Conservation (phyloP, 1,140 invertebrate genomes). For the Brevipalpus yothersi region DNA sequence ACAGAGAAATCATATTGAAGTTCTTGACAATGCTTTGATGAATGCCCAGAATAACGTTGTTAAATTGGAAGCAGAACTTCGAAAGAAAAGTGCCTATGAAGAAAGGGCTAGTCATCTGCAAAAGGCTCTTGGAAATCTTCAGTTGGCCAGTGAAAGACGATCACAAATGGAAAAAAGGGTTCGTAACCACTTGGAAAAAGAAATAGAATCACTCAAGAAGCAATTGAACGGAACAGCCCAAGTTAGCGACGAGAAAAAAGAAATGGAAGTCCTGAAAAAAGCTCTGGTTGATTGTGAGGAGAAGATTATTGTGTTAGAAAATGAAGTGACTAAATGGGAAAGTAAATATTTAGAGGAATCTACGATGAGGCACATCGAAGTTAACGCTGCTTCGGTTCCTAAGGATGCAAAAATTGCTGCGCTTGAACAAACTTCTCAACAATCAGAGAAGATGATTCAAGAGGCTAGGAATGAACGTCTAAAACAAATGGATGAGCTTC, state of each 20-base stretch:
- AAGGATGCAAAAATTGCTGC: slow-evolving; percentile 65
- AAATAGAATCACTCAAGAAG: slow-evolving; percentile 31
- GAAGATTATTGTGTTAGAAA: slow-evolving; percentile 50
- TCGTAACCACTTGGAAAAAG: slow-evolving; percentile 47
- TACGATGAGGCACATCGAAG: slow-evolving; percentile 50
- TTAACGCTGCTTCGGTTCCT: slow-evolving; percentile 52
- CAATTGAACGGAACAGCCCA: slow-evolving; percentile 4
- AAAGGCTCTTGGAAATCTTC: slow-evolving; percentile 50
- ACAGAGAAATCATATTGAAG: slow-evolving; percentile 72
- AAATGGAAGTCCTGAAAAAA: slow-evolving; percentile 11
- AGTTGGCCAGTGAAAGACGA: slow-evolving; percentile 51
- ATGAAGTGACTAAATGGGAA: slow-evolving; percentile 61
- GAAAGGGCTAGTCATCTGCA: slow-evolving; percentile 58
- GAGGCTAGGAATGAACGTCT: slow-evolving; percentile 62
- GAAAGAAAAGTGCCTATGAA: slow-evolving; percentile 58
- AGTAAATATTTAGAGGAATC: slow-evolving; percentile 63
- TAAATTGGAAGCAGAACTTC: slow-evolving; percentile 61
- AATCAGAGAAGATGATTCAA: slow-evolving; percentile 60
- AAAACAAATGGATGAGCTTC: slow-evolving; percentile 48
- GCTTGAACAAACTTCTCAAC: slow-evolving; percentile 53
- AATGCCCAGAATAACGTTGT: slow-evolving; percentile 72
- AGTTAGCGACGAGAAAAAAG: slow-evolving; percentile 1
- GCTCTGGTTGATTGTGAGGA: slow-evolving; percentile 43
- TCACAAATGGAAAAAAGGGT: slow-evolving; percentile 48
- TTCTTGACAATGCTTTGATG: slow-evolving; percentile 64